phyloP scores from a whole-genome alignment of 2,113 vertebrate genomes.

The Brevimyrus niger region DNA sequence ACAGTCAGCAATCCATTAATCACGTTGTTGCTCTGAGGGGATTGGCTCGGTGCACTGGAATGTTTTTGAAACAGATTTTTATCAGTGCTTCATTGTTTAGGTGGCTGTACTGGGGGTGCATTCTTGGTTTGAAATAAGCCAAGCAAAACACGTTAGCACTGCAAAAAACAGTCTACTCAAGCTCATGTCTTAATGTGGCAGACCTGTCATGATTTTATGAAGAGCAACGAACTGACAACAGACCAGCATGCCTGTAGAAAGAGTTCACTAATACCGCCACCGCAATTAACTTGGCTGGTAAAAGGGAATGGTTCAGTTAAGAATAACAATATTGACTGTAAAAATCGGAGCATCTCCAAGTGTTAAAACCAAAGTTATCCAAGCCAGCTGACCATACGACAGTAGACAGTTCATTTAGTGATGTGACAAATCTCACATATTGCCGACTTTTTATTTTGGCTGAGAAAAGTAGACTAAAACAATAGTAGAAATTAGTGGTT shows the following conservation, averaged over 20 bases:
- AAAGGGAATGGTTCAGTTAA: background rate
- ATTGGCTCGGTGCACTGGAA: background rate
- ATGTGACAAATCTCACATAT: background rate
- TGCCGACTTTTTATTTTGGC: background rate
- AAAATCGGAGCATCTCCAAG: background rate
- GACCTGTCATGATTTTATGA: background rate
- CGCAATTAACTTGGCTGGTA: background rate
- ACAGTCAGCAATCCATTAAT: constrained; percentile 17
- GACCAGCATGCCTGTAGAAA: background rate
- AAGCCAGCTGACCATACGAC: background rate
- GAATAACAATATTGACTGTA: background rate
- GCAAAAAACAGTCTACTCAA: background rate
- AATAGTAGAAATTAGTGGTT: background rate
- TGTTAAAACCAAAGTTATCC: background rate
- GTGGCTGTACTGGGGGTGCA: background rate
- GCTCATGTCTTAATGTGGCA: background rate
- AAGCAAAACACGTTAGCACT: background rate
- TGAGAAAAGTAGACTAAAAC: background rate
- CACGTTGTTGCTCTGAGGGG: background rate
- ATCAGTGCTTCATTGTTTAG: constrained; percentile 6
- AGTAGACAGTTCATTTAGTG: background rate
- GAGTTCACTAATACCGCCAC: background rate
- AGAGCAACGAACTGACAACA: background rate
- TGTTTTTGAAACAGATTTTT: constrained; percentile 15
- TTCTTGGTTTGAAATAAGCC: constrained; percentile 8